Evolutionary conservation across 2,888 invertebrate genomes (phyloP), one percentile per base, ranked within the genome.

Genomic region (Dichetophora obliterata): DNA sequence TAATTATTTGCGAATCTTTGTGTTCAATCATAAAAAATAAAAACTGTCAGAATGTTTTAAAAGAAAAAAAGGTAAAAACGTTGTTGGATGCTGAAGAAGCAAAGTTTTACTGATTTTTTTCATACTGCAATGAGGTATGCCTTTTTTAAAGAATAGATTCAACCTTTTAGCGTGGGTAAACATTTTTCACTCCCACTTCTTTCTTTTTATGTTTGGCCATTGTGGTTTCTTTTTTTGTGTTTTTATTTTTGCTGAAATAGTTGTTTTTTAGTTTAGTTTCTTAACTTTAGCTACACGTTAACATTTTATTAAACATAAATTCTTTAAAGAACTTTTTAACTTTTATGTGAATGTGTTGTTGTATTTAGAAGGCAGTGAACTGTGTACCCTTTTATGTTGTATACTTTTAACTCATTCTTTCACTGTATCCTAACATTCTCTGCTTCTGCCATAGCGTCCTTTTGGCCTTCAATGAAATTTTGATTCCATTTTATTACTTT

Each of bases 401-500:
- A 24, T 14, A 27, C 16, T 50, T 27, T 1, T 50, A 3, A 19
- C 48, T 48, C 27, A 5, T 63, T 16, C 43, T 66, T 22, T 66
- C 22, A 2, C 22, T 14, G 9, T 19, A 19, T 22, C 57, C 24
- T 59, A 14, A 22, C 24, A n/a, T 24, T 24, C 24, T 0, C 57
- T 59, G 19, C 2, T 43, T 4, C 43, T 43, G 37, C 37, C n/a
- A n/a, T n/a, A 31, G 3, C 3, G 43, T 66, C n/a, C 37, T 19
- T 16, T 11, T 66, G 2, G 19, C 14, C 16, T 37, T 76, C 76
- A 76, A 77, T 76, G 74, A 61, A 71, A 75, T 78, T 75, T 78
- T 76, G 75, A 76, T 75, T 84, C 84, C 83, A 81, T 85, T 85
- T 85, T 86, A 85, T 85, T 85, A 82, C 85, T 85, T 85, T 84